Evolutionary conservation across 1,140 invertebrate species (phyloP), one percentile per base, ranked within the genome.

Genomic region (Drosophila ananassae): DNA sequence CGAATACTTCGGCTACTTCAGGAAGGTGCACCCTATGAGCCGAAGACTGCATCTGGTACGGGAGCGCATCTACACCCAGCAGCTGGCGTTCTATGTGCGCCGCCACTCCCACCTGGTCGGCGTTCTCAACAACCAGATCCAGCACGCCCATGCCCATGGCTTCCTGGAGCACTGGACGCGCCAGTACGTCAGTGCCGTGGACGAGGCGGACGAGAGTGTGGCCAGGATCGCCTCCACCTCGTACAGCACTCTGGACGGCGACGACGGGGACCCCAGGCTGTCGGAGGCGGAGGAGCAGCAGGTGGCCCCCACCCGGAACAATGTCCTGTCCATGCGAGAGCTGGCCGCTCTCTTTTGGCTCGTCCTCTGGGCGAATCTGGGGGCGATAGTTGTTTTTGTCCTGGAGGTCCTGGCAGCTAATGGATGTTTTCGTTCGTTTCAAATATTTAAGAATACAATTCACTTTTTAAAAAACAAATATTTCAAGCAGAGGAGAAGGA

Each of bases 1-100:
- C 52, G 89, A 90, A 30, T 90, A 90, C 51, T 90, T 81, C 25
- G 89, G 89, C 0, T 90, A 90, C 63, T 90, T 80, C 50, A 68
- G 87, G 41, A 90, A 87, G 39, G 79, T 89, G 48, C 75, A 89
- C 39, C 50, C 79, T 3, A 77, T 77, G 72, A 89, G 76, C 51
- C 77, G 75, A 0, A 54, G 58, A 0, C 39, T 90, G 66, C 87
- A 90, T 28, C 7, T 90, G 60, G 89, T 90, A 0, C 34, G 66
- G 4, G 87, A 90, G 13, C 87, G 87, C 8, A 78, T 90, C 32
- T 81, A 79, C n/a, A 90, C 82, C 1, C 87, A 90, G 44, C 89
- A 90, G 48, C 17, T 90, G 52, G 53, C 82, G 17, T 89, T 90
- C 60, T 87, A 90, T 73, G 82, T 90, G 56, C 62, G 87, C 0